These are phyloP conservation scores for Entosphenus tridentatus DNA, from an alignment of 2,113 vertebrate species.

Conservation along the genomic window DNA sequence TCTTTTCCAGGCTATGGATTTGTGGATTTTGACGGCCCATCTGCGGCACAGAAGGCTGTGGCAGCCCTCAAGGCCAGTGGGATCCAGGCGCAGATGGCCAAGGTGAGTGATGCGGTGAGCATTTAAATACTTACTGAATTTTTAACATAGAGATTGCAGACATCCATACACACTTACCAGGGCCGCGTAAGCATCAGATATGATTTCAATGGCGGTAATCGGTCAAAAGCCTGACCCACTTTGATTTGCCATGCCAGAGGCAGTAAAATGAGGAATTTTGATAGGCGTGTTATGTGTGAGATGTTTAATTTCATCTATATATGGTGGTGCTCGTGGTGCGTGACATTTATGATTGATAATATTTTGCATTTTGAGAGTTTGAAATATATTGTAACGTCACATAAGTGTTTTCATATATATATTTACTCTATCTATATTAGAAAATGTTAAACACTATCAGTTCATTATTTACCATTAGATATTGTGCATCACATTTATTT, in stretches of 20 bases:
- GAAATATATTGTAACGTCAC: background rate
- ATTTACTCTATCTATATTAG: background rate
- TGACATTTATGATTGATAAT: background rate
- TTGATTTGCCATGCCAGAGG: too few relatives aligned
- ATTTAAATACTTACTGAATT: too few relatives aligned
- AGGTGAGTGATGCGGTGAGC: background rate
- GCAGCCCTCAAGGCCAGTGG: conserved; percentile 1
- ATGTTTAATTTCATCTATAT: background rate
- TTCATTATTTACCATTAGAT: too few relatives aligned
- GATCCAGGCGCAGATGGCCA: conserved; percentile 5
- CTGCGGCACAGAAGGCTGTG: conserved; percentile 5
- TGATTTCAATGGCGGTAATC: too few relatives aligned
- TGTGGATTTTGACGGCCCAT: conserved; percentile 5
- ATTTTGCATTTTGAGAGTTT: background rate
- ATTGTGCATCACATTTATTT: too few relatives aligned
- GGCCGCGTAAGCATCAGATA: too few relatives aligned
- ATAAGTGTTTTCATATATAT: background rate
- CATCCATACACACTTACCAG: too few relatives aligned
- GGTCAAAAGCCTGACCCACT: too few relatives aligned
- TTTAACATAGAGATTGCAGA: too few relatives aligned
- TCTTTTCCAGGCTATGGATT: conserved; percentile 21
- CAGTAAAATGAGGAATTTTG: too few relatives aligned
- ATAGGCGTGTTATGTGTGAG: too few relatives aligned
- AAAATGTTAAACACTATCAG: too few relatives aligned
- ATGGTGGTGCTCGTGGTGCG: background rate